A percentile compares a stretch with the other conserved stretches of the same genome.
Conservation (phyloP, 2,113 vertebrate genomes). For the Calonectris borealis region DNA sequence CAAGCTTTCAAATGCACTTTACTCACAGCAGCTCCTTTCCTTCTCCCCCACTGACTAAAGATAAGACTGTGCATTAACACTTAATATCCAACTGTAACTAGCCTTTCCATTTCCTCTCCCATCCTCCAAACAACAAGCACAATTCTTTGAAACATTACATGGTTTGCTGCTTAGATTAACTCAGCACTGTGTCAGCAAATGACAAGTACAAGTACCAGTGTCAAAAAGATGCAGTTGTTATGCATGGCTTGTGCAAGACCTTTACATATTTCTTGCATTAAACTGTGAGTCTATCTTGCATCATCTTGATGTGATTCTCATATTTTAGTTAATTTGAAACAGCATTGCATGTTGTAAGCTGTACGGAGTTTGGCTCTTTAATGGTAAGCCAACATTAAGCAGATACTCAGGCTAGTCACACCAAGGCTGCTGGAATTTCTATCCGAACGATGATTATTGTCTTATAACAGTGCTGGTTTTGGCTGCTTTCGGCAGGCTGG, state of each 20-base stretch:
- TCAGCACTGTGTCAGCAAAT: not conserved
- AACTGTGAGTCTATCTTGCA: not conserved
- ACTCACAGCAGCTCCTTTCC: not conserved
- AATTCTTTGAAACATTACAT: not conserved
- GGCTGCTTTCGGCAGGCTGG: not conserved
- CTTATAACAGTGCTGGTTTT: not conserved
- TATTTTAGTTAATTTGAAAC: conserved; percentile 7
- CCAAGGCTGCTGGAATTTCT: conserved; percentile 5
- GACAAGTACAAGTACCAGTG: not conserved
- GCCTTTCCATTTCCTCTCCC: not conserved
- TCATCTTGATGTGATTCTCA: not conserved
- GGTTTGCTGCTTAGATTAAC: not conserved
- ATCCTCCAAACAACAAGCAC: not conserved
- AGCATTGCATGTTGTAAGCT: not conserved
- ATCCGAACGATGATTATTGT: not conserved
- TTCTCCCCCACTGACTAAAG: not conserved
- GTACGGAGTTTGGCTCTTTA: not conserved
- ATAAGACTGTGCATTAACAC: not conserved
- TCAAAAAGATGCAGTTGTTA: not conserved
- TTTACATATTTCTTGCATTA: not conserved
- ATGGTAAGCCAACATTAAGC: not conserved
- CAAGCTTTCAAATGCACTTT: conserved; percentile 25
- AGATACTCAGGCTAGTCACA: not conserved
- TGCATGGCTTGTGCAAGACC: not conserved
- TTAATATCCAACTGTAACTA: not conserved